These are phyloP conservation scores for Hedya salicella DNA, from an alignment of 2,888 invertebrate genomes.

Conservation along the genomic window DNA sequence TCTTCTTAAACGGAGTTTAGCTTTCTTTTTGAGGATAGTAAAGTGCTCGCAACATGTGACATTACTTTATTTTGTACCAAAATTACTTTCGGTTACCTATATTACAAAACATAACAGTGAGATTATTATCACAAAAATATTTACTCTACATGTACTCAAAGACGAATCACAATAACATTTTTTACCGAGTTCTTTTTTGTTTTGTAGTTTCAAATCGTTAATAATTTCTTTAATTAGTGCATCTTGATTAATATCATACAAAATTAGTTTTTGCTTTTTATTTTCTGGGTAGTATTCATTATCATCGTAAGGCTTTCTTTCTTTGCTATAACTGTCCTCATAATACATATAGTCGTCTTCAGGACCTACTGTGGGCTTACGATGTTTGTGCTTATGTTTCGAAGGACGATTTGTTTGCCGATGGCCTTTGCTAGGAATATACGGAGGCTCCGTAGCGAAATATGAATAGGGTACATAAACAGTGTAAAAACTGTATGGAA, in stretches of 20 bases:
- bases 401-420: constrained; percentile 50
- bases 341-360: constrained; percentile 34
- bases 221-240: constrained; percentile 35
- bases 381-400: constrained; percentile 27
- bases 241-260: constrained; percentile 33
- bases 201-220: constrained; percentile 27
- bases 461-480: constrained; percentile 57
- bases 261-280: constrained; percentile 8
- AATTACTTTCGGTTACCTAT: not conserved
- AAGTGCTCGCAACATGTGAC: not conserved
- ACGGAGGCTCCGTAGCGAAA: constrained; percentile 51
- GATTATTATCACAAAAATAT: constrained; percentile 18
- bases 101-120: constrained; percentile 9
- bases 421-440: constrained; percentile 47
- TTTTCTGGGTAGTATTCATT: constrained; percentile 10
- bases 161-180: constrained; percentile 38
- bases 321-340: constrained; percentile 20
- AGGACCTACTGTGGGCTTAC: constrained; percentile 10
- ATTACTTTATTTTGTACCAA: not conserved
- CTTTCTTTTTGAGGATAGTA: no score
- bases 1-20: no score
- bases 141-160: not conserved
- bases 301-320: constrained; percentile 12
- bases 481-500: constrained; percentile 49
- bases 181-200: constrained; percentile 17